Evolutionary conservation across 2,113 vertebrate species (phyloP).

Genomic region (Pelecanus crispus): DNA sequence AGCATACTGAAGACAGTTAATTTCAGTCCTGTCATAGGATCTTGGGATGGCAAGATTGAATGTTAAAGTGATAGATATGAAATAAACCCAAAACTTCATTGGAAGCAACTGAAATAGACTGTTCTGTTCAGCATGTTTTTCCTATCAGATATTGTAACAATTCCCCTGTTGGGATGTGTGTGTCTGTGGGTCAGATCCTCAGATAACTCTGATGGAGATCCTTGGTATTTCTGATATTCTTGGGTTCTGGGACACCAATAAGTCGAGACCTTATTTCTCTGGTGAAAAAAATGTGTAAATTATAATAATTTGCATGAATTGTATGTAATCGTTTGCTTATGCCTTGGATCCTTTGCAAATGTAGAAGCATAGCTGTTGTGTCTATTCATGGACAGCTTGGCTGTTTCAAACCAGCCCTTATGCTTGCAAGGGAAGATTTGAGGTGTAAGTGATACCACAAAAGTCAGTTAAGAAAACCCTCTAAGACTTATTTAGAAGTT

Average conservation of each 20-base stretch:
- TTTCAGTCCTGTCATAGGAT: conserved; percentile 16
- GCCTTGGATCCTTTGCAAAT: neutral
- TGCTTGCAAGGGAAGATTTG: neutral
- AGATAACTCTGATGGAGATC: neutral
- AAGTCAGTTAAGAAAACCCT: too few species aligned
- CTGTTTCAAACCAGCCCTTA: neutral
- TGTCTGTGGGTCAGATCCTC: neutral
- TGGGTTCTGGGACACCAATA: neutral
- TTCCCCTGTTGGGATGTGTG: neutral
- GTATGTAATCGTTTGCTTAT: neutral
- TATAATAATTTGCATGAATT: neutral
- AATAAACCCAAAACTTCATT: neutral
- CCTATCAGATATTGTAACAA: neutral
- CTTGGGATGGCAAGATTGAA: neutral
- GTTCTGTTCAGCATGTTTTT: neutral
- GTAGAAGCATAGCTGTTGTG: neutral
- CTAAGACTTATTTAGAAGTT: too few species aligned
- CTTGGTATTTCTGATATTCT: neutral
- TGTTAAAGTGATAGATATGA: neutral
- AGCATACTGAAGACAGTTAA: neutral
- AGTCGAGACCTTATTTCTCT: neutral
- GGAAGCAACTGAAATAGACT: neutral
- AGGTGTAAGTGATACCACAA: too few species aligned
- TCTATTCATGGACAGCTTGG: neutral
- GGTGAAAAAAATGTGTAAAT: neutral